Conservation (phyloP, 2,113 vertebrate genomes). For the Coptodon rendalli region DNA sequence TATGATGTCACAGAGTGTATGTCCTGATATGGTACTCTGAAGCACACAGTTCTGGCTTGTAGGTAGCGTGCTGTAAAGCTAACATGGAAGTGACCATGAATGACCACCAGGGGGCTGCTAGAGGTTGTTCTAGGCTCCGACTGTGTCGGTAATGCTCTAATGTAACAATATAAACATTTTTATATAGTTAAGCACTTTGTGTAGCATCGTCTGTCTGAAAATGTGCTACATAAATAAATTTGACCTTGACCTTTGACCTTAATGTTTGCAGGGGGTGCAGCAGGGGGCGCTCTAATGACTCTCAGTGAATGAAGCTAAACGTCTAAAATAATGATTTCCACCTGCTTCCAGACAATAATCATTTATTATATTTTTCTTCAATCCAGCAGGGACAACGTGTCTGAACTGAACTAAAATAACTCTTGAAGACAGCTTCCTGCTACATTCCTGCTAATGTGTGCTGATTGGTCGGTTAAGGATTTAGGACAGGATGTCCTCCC, state of each 20-base stretch:
- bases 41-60: background rate
- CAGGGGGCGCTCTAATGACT: background rate
- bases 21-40: background rate
- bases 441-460: background rate
- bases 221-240: too few species aligned
- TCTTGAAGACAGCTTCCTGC: background rate
- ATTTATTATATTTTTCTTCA: background rate
- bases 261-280: background rate
- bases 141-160: background rate
- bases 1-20: background rate
- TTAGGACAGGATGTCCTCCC: background rate
- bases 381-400: background rate
- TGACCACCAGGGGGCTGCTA: background rate
- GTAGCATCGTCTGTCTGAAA: too few species aligned
- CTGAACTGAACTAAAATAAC: background rate
- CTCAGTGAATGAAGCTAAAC: background rate
- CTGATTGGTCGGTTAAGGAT: background rate
- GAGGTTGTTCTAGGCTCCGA: rapidly evolving
- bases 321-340: background rate
- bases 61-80: background rate
- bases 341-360: background rate
- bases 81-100: background rate
- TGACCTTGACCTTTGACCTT: too few species aligned
- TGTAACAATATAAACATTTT: too few species aligned
- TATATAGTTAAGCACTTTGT: too few species aligned